Percentiles rank a stretch among this genome's conserved stretches.
phyloP scores from a whole-genome alignment of 92 coral and sea anemone genomes.

The Chrysogorgia sp. region DNA sequence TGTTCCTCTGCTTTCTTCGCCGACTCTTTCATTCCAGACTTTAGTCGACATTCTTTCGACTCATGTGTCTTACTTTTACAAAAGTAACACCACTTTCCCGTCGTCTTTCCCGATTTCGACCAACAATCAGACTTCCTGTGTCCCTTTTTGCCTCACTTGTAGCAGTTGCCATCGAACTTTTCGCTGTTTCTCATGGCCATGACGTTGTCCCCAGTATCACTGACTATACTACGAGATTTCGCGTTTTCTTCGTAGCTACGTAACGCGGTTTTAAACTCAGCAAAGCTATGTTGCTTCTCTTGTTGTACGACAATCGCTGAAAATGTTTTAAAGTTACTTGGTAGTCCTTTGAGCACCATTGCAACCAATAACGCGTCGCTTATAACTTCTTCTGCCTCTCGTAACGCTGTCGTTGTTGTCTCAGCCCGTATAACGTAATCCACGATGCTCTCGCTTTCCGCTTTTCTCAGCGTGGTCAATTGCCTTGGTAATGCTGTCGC shows the following conservation, averaged over 20 bases:
- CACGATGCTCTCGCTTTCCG: slow-evolving; percentile 40
- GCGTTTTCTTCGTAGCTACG: slow-evolving; percentile 55
- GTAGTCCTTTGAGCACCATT: slow-evolving; percentile 60
- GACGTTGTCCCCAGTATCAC: slow-evolving; percentile 17
- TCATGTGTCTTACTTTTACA: slow-evolving; percentile 26
- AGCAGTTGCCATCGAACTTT: slow-evolving; percentile 21
- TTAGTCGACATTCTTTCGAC: slow-evolving; percentile 8
- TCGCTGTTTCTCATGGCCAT: slow-evolving; percentile 20
- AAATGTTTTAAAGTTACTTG: slow-evolving; percentile 53
- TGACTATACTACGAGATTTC: slow-evolving; percentile 18
- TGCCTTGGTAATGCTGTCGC: slow-evolving; percentile 34
- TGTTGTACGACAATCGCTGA: slow-evolving; percentile 52
- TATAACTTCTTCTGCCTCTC: too few relatives aligned
- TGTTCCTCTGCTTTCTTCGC: slow-evolving; percentile 34
- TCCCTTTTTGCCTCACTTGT: slow-evolving; percentile 24
- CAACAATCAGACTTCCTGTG: slow-evolving; percentile 26
- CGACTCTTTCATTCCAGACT: slow-evolving; percentile 6
- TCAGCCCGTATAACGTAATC: slow-evolving; percentile 59
- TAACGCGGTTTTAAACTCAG: slow-evolving; percentile 58
- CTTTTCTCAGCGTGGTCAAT: slow-evolving; percentile 45
- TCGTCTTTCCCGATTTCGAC: slow-evolving; percentile 4
- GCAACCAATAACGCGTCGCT: too few relatives aligned
- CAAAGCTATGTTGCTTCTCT: slow-evolving; percentile 43
- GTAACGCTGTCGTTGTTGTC: slow-evolving; percentile 57
- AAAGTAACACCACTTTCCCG: slow-evolving; percentile 15